A percentile compares a stretch with the other conserved stretches of the same genome.
phyloP scores from a whole-genome alignment of 2,888 invertebrate genomes.

The Andrena trimmerana region DNA sequence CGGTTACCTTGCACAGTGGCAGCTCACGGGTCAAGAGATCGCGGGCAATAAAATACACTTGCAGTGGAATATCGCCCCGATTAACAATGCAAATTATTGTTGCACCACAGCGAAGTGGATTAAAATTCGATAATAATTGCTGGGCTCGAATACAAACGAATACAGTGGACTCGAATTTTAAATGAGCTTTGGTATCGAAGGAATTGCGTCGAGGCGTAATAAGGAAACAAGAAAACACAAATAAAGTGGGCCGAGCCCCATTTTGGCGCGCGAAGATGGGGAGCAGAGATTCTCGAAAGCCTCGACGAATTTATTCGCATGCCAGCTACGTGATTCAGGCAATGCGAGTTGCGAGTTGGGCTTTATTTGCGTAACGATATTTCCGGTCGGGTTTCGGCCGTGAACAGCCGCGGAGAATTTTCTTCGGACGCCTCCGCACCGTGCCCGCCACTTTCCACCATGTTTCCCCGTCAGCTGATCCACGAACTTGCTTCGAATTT shows the following conservation, averaged over 20 bases:
- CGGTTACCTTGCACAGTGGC: slow-evolving; percentile 26
- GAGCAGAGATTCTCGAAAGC: slow-evolving; percentile 50
- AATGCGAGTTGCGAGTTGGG: slow-evolving; percentile 43
- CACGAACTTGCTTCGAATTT: not conserved
- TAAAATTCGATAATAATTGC: slow-evolving; percentile 36
- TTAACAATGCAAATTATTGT: slow-evolving; percentile 57
- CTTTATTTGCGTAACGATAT: slow-evolving; percentile 62
- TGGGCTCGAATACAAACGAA: slow-evolving; percentile 1
- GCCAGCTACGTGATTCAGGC: slow-evolving; percentile 66
- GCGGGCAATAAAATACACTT: slow-evolving; percentile 28
- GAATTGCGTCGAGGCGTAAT: not conserved
- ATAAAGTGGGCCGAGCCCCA: slow-evolving; percentile 46
- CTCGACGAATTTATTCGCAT: slow-evolving; percentile 60
- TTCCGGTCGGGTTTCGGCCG: slow-evolving; percentile 40
- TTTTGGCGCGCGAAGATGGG: slow-evolving; percentile 53
- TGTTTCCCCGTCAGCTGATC: slow-evolving; percentile 8
- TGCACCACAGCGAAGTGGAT: slow-evolving; percentile 6
- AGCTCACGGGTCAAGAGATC: slow-evolving; percentile 28
- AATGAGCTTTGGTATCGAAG: too few species aligned
- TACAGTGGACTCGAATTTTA: not conserved
- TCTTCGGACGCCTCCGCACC: not conserved
- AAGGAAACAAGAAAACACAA: slow-evolving; percentile 14
- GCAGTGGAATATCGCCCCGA: slow-evolving; percentile 20
- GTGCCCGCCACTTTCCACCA: not conserved
- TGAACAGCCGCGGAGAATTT: slow-evolving; percentile 29